Base-by-base conservation (phyloP, 2,113 vertebrate genomes). In the Lichenostomus cassidix region DNA sequence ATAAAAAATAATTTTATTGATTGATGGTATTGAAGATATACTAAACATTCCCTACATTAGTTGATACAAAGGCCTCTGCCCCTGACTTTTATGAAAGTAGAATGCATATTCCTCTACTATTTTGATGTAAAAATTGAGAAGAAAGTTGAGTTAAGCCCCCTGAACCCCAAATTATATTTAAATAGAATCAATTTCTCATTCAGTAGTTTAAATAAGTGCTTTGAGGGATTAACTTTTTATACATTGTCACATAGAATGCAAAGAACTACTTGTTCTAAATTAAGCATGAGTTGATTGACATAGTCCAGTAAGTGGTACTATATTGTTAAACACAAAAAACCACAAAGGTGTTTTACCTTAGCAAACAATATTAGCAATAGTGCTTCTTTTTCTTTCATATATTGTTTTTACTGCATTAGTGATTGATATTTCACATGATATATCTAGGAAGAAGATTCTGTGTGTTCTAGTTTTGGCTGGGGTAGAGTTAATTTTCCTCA, bases 101-200 rank as follows among this genome's bases (percentile, higher is more conserved):
- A 90, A 91, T 65, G 4, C 1, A 1, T 73, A 10, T 31, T 49
- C 2, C 24, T 78, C 33, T 89, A 37, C 12, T 60, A 21, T 41
- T 90, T 91, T 85, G 37, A 85, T 67, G n/a, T 21, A 68, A 15
- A 90, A 91, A 76, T 41, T 74, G 41, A 47, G 55, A 84, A 62
- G 23, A 81, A 89, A 74, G 12, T 73, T 74, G 42, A 88, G 17
- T 75, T 83, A 89, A 77, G 11, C 3, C 12, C 18, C 67, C 74
- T 95, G 64, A 94, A 81, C 8, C 83, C 22, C 89, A 90, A 94
- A 71, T 81, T 7, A n/a, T 84, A 81, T 87, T 94, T 89, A 75
- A 93, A 78, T 15, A 84, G 5, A 92, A 55, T 70, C 78, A 52
- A 74, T 83, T 87, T 31, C 59, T 83, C 67, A 79, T 55, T 74